Evolutionary conservation across 1,140 invertebrate species (phyloP).

Genomic region (Nasonia longicornis): DNA sequence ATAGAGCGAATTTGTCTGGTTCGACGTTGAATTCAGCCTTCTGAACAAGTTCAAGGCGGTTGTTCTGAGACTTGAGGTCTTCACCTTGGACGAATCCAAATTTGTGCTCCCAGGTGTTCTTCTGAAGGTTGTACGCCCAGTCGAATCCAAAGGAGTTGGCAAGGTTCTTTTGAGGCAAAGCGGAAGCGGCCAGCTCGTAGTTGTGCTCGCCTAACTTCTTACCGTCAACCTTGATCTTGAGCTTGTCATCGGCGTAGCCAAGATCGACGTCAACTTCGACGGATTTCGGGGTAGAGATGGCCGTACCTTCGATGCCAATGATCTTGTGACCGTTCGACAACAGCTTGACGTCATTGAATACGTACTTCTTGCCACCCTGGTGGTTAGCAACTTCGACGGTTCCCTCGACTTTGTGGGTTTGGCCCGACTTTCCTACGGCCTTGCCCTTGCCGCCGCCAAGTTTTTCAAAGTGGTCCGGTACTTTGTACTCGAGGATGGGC

Average conservation of each 20-base stretch:
- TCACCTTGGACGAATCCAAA: constrained; percentile 74
- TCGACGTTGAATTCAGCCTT: constrained; percentile 62
- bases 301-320: constrained; percentile 69
- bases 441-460: constrained; percentile 53
- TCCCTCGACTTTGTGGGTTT: constrained; percentile 71
- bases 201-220: constrained; percentile 49
- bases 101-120: constrained; percentile 63
- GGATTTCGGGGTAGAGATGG: constrained; percentile 61
- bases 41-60: constrained; percentile 70
- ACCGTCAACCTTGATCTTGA: constrained; percentile 64
- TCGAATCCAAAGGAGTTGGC: constrained; percentile 73
- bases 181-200: constrained; percentile 53
- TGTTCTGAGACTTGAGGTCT: constrained; percentile 71
- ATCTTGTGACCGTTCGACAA: constrained; percentile 63
- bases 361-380: constrained; percentile 69
- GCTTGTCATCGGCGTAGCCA: constrained; percentile 68
- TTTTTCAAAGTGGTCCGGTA: constrained; percentile 70
- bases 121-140: constrained; percentile 62
- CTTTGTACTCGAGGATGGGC: constrained; percentile 77
- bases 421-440: constrained; percentile 52
- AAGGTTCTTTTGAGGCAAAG: constrained; percentile 67
- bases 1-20: constrained; percentile 57
- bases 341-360: constrained; percentile 72
- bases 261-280: constrained; percentile 69
- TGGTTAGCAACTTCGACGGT: constrained; percentile 69